Percentiles rank a stretch among this genome's conserved stretches.
Conservation (phyloP, 2,113 vertebrate species). For the Morone saxatilis region DNA sequence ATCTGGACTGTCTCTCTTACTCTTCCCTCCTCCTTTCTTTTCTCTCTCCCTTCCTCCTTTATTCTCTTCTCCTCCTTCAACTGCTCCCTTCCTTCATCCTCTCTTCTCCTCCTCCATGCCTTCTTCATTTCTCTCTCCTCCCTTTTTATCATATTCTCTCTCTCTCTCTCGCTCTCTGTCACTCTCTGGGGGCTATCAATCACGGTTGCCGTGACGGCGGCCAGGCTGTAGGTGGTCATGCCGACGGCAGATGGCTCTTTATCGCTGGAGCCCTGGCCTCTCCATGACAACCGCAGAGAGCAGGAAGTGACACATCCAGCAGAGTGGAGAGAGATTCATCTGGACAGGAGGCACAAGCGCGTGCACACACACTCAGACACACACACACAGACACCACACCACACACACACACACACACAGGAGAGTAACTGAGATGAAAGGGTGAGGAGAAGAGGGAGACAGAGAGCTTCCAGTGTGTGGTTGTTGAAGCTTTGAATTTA, state of each 20-base stretch:
- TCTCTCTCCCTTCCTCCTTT: constrained; percentile 4
- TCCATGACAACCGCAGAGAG: constrained; percentile 81
- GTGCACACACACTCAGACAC: not conserved
- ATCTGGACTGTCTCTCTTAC: constrained; percentile 66
- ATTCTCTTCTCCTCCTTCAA: constrained; percentile 19
- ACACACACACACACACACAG: constrained; percentile 26
- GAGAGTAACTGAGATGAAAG: constrained; percentile 33
- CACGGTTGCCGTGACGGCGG: constrained; percentile 72
- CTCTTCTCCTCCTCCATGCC: constrained; percentile 8
- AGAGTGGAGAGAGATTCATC: constrained; percentile 78
- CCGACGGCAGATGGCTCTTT: constrained; percentile 85
- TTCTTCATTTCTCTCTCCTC: constrained; percentile 29
- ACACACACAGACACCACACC: constrained; percentile 12
- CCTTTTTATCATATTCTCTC: constrained; percentile 38
- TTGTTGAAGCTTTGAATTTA: not conserved
- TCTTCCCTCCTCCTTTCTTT: constrained; percentile 6
- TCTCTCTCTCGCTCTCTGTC: constrained; percentile 31
- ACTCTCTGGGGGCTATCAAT: constrained; percentile 81
- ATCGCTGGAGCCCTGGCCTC: constrained; percentile 78
- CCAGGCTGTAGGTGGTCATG: constrained; percentile 81
- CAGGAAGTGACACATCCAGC: constrained; percentile 84
- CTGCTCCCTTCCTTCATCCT: constrained; percentile 35
- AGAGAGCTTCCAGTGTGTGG: not conserved
- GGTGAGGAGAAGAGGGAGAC: constrained; percentile 1
- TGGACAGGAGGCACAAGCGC: constrained; percentile 56